Evolutionary conservation across 2,797 vertebrate species (phyloP), one percentile per base, ranked within the genome.

Genomic region (Poecile montanus): DNA sequence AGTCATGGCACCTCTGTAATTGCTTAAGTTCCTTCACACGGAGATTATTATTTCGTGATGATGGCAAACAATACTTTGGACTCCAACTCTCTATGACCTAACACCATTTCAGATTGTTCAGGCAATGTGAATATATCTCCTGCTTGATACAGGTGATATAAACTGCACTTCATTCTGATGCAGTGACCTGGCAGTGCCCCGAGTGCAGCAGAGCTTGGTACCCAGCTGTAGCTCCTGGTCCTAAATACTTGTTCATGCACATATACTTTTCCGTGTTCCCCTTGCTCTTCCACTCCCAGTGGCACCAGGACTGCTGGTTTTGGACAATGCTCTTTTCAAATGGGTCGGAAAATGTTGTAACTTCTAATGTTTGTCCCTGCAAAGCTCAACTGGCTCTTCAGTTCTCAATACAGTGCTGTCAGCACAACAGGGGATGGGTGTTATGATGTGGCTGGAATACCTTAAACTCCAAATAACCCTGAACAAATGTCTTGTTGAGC

Each of bases 181-280:
- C 83, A 65, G 4, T n/a, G 61, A 74, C 40, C 34, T 44, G 12
- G 27, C 25, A 40, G 30, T 5, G 5, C 36, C 53, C 61, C 3
- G 16, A 22, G n/a, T 10, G 54, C 60, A 67, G 53, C 89, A 80
- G 51, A 72, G 40, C 44, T 34, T 30, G 23, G 1, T 0, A 2
- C 62, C 44, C 1, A 2, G 34, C 67, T 71, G 25, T 21, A 38
- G 56, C 7, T 87, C 58, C 60, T 3, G 0, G 6, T 36, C 58
- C 61, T 56, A 48, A 84, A 36, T 67, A 7, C 9, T 26, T 2
- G 0, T 40, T 75, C 3, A 0, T 78, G 62, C 54, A 62, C 0
- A 0, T 54, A 15, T 6, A 6, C 5, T 47, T 17, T 15, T 13
- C 3, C 3, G 2, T 23, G 19, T 38, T 68, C 9, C 34, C 9